Base-by-base conservation (phyloP, 2,888 invertebrate genomes). In the Brachycybe producta region DNA sequence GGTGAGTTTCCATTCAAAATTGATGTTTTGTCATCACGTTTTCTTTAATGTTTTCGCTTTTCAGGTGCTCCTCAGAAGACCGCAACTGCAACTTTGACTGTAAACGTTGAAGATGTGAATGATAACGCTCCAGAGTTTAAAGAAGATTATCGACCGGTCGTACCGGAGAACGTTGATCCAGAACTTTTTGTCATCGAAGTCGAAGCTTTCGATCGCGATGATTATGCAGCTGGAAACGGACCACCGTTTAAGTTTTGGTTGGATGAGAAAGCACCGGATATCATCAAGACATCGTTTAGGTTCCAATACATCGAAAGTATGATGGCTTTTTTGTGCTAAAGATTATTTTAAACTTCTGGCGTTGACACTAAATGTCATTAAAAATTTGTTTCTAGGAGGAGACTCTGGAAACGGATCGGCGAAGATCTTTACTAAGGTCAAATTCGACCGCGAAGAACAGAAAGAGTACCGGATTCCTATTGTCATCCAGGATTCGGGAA, bases 381-480 rank as follows among this genome's bases (percentile, higher is more conserved):
- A 46, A 46, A 19, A 19, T 43, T 41, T 17, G 28, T 52, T 43
- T 45, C 49, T 52, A 72, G 76, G 73, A 45, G 76, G 61, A 5
- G 62, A 62, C 48, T 58, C 77, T 58, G 73, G 63, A n/a, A 61
- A 66, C 49, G 71, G 72, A 7, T 63, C 64, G 4, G 71, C 70
- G 46, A 61, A 76, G 39, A 73, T 95, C 2, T 75, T 74, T 23
- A 84, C 92, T 0, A 71, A 76, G 39, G 79, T 78, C 0, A 71
- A 67, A 0, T 92, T 95, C 65, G 90, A 94, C 66, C 77, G 95
- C 0, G 94, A 94, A 64, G 72, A 80, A 54, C 76, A 79, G 54
- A 94, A 94, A 64, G 81, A 81, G 60, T 91, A 92, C 65, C 76
- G 77, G 54, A 79, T 97, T 56, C 91, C 91, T 0, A 84, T 97